Percentiles rank a stretch among this genome's conserved stretches.
phyloP scores from a whole-genome alignment of 2,797 vertebrate species.

The Dicrostonyx torquatus region DNA sequence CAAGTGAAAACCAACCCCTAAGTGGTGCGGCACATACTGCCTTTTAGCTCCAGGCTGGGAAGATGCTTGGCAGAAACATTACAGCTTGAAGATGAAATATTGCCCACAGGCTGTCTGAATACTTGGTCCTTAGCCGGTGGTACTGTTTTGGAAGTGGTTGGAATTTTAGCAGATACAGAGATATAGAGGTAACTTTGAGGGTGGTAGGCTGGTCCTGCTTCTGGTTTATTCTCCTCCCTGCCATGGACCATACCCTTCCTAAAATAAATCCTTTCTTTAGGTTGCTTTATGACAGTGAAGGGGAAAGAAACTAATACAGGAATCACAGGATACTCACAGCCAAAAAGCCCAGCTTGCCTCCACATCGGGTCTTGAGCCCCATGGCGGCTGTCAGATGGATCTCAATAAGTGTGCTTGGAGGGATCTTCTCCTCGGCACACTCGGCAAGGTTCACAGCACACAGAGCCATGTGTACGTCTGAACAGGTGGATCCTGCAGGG shows the following conservation, averaged over 20 bases:
- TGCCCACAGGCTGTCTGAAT: neutral
- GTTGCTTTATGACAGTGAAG: neutral
- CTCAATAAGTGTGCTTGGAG: conserved; percentile 91
- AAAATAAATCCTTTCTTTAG: neutral
- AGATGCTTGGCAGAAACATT: too few relatives aligned
- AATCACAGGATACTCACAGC: conserved; percentile 87
- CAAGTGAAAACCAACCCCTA: neutral
- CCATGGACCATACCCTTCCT: neutral
- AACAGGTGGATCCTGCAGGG: conserved; percentile 91
- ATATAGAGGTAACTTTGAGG: neutral
- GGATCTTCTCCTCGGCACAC: conserved; percentile 95
- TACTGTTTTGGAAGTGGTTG: neutral
- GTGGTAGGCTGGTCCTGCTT: neutral
- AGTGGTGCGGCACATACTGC: neutral
- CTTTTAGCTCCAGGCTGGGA: neutral
- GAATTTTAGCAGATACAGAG: neutral
- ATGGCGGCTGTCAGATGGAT: conserved; percentile 95
- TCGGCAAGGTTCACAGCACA: conserved; percentile 96
- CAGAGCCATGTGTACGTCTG: conserved; percentile 93
- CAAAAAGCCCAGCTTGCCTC: conserved; percentile 92
- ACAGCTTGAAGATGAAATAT: neutral
- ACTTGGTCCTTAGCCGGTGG: neutral
- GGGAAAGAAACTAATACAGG: too few relatives aligned
- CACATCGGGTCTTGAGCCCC: conserved; percentile 91
- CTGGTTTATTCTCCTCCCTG: neutral